Evolutionary conservation across 2,113 vertebrate species (phyloP).

Genomic region (Puntigrus tetrazona): DNA sequence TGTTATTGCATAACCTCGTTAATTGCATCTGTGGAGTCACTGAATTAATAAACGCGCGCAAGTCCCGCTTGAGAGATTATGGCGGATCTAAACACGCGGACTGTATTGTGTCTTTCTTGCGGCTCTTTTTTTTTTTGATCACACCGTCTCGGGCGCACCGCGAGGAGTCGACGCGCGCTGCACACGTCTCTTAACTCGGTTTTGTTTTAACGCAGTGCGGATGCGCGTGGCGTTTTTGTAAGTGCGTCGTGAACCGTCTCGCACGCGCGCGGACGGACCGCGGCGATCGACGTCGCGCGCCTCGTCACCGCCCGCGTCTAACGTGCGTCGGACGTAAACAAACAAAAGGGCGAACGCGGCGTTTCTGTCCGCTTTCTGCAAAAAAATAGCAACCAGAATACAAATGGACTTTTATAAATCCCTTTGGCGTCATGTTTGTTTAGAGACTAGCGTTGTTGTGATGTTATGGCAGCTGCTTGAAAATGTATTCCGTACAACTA

Average conservation of each 20-base stretch:
- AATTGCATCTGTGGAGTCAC: background rate
- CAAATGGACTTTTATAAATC: background rate
- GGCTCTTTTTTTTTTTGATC: background rate
- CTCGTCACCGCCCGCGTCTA: background rate
- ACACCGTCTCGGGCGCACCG: background rate
- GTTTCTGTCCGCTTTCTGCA: background rate
- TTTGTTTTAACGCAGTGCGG: slow-evolving; percentile 39
- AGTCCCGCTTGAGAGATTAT: slow-evolving; percentile 8
- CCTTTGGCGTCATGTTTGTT: background rate
- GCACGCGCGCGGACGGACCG: background rate
- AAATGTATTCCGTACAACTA: background rate
- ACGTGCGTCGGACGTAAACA: background rate
- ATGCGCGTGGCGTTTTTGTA: background rate
- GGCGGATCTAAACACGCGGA: slow-evolving; percentile 10
- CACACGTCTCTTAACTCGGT: too few relatives aligned
- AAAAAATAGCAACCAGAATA: background rate
- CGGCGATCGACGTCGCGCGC: background rate
- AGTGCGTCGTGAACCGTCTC: background rate
- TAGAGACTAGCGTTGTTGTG: background rate
- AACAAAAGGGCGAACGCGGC: background rate
- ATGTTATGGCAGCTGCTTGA: background rate
- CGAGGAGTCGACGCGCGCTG: background rate
- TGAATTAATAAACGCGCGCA: background rate
- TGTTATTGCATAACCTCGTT: background rate
- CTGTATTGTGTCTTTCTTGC: too few relatives aligned